These are phyloP conservation scores for Drosophila tsacasi DNA, from an alignment of 1,140 invertebrate species.

Conservation along the genomic window DNA sequence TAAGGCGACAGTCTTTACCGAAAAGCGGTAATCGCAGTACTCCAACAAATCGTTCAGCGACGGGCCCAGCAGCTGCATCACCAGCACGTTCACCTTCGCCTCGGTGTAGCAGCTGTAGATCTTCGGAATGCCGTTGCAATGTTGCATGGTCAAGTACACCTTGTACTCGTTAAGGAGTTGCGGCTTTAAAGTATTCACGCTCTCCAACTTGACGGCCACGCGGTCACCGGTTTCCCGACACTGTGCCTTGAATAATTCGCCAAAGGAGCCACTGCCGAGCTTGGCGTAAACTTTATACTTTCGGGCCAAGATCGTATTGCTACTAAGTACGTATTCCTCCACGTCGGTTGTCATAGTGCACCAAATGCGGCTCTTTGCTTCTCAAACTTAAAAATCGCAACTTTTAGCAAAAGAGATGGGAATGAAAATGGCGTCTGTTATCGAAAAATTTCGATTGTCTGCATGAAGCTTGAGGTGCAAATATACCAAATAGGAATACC, in stretches of 20 bases:
- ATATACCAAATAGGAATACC: background rate
- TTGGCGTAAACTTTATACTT: conserved; percentile 5
- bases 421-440: background rate
- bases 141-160: conserved; percentile 92
- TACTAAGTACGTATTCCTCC: background rate
- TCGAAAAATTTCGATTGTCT: conserved; percentile 5
- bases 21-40: conserved; percentile 96
- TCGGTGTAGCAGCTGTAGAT: conserved; percentile 94
- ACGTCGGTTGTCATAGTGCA: background rate
- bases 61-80: conserved; percentile 97
- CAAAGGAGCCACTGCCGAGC: conserved; percentile 94
- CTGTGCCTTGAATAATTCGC: conserved; percentile 98
- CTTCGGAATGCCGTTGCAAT: conserved; percentile 96
- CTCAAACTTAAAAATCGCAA: background rate
- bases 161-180: conserved; percentile 97
- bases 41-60: conserved; percentile 98
- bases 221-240: conserved; percentile 97
- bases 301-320: background rate
- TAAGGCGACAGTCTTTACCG: conserved; percentile 98
- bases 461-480: background rate
- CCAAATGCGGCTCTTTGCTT: background rate
- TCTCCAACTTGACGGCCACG: conserved; percentile 97
- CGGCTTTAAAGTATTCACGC: conserved; percentile 93
- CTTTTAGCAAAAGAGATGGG: background rate
- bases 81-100: conserved; percentile 94